Percentiles rank a stretch among this genome's conserved stretches.
Conservation (phyloP, 1,140 invertebrate species). For the Pseudomyrmex sp. region DNA sequence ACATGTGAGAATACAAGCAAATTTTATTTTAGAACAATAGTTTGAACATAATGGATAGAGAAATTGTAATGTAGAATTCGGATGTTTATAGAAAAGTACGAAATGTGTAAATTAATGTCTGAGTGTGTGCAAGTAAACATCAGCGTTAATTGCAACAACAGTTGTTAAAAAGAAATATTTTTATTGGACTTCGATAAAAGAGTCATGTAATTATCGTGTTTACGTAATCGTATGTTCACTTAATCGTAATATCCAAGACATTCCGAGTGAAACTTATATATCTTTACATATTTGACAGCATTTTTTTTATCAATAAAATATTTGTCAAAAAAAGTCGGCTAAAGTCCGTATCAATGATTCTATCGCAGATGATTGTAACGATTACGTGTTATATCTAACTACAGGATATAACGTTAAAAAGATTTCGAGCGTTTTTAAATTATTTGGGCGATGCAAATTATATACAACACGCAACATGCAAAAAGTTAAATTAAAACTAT, state of each 20-base stretch:
- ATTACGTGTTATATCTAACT: neutral
- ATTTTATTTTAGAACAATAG: too few relatives aligned
- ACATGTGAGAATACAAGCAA: too few relatives aligned
- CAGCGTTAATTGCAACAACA: constrained; percentile 29
- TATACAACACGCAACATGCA: neutral
- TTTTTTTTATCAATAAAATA: constrained; percentile 26
- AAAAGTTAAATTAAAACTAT: neutral
- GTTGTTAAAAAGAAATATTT: neutral
- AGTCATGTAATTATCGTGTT: constrained; percentile 1
- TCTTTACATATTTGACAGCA: neutral
- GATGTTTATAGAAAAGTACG: neutral
- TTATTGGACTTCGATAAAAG: constrained; percentile 11
- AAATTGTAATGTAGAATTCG: neutral
- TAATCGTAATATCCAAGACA: constrained; percentile 12
- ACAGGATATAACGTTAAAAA: too few relatives aligned
- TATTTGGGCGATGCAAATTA: neutral
- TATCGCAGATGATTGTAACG: neutral
- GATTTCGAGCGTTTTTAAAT: too few relatives aligned
- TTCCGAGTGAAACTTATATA: too few relatives aligned
- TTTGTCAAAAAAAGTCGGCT: neutral
- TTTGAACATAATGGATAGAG: too few relatives aligned
- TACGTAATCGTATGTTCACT: constrained; percentile 5
- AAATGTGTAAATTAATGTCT: neutral
- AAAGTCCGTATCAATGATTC: neutral
- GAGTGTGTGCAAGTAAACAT: neutral